Evolutionary conservation across 1,140 invertebrate genomes (phyloP), one percentile per base, ranked within the genome.

Genomic region (Euborellia annulipes): DNA sequence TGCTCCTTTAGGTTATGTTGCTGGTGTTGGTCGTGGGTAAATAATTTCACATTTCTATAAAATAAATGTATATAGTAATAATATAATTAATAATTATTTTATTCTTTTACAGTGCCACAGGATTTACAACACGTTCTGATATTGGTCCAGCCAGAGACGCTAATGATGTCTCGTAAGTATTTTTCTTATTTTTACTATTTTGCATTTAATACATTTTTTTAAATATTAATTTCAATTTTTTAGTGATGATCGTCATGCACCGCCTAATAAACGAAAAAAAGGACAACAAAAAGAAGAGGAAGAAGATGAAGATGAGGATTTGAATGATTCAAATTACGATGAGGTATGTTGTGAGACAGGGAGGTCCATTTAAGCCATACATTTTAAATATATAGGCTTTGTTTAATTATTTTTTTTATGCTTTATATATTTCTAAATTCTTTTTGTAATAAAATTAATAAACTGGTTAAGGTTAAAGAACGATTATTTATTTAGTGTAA

Each of bases 291-390:
- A 91, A 54, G 82, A 86, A 51, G 89, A 97, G 52, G 91, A 91
- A 54, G 86, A 95, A 56, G 90, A 96, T 55, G 90, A 93, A 56
- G 90, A 95, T 60, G 92, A 96, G 69, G 93, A 98, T 71, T 76
- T 98, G 47, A 98, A 98, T 68, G 95, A 99, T 66, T 92, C 92
- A 4, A 98, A 98, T 69, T 99, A 94, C 72, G 95, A 99, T 72
- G 95, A 98, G 71, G 98, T 99, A 65, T 89, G 88, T 56, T n/a
- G n/a, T n/a, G n/a, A n/a, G n/a, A n/a, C n/a, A n/a, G n/a, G n/a
- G n/a, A n/a, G n/a, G n/a, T n/a, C n/a, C n/a, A n/a, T n/a, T n/a
- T n/a, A n/a, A n/a, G n/a, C n/a, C n/a, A n/a, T n/a, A n/a, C n/a
- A n/a, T n/a, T n/a, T n/a, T n/a, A n/a, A n/a, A n/a, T n/a, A n/a